Evolutionary conservation across 2,888 invertebrate genomes (phyloP), one percentile per base, ranked within the genome.

Genomic region (Stegana nigrithorax): DNA sequence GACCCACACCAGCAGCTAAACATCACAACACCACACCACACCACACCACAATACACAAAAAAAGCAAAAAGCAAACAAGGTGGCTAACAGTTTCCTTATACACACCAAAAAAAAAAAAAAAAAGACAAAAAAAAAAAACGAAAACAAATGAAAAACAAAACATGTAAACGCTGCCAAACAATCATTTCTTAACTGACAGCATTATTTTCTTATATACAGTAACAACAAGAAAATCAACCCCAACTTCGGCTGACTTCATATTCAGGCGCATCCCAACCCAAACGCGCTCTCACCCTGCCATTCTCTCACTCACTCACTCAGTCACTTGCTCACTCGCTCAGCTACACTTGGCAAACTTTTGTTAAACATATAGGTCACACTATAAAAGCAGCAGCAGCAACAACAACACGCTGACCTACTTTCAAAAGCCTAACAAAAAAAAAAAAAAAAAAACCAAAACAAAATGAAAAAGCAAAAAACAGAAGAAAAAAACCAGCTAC

Each of bases 341-440:
- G n/a, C n/a, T n/a, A n/a, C n/a, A n/a, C n/a, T n/a, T n/a, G n/a
- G n/a, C n/a, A 19, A 36, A 60, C 50, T 51, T 51, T 51, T 26
- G 39, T 39, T 36, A 39, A 23, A 60, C 42, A 29, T 32, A 51
- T 51, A 60, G 36, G 25, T 25, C 50, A 51, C 10, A 29, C 12
- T 17, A 44, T 19, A 44, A 44, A 6, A 44, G 19, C 44, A 17
- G 10, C 21, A 32, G n/a, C 36, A 53, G 44, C 45, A 55, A 45
- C 63, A 63, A 55, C 59, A 59, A 55, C 39, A 27, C 32, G 19
- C 17, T 58, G 58, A 58, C 58, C 58, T 58, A 58, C 44, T 45
- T 58, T 45, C 25, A 12, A 14, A 21, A 5, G 19, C 21, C 42
- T 5, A 42, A 42, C 10, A 42, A 42, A 12, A 42, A 42, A 42